Conservation (phyloP, 2,113 vertebrate species). For the Xiphophorus couchianus region DNA sequence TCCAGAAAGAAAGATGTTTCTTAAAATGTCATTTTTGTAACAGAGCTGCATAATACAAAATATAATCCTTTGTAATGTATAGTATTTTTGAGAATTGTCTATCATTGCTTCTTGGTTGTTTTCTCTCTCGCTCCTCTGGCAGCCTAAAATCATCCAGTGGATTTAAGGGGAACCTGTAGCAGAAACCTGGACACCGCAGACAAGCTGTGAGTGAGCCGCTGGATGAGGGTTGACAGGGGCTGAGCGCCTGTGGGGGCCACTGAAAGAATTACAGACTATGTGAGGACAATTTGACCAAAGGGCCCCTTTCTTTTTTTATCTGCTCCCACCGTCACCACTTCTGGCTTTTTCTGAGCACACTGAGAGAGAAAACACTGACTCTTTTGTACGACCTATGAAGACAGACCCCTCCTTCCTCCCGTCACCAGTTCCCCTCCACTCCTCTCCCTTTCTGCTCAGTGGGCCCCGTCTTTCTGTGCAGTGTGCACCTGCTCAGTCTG, state of each 20-base stretch:
- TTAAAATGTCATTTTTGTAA: neutral
- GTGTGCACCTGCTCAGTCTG: slow-evolving; percentile 70
- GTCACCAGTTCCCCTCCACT: neutral
- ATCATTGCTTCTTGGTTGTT: neutral
- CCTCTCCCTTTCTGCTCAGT: slow-evolving; percentile 47
- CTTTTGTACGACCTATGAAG: slow-evolving; percentile 75
- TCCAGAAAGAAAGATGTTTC: neutral
- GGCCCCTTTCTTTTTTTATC: slow-evolving; percentile 42
- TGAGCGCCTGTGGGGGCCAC: neutral
- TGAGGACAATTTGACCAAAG: slow-evolving; percentile 61
- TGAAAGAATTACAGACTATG: slow-evolving; percentile 23
- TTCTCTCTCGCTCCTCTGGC: neutral
- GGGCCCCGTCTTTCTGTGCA: slow-evolving; percentile 61
- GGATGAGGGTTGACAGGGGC: slow-evolving; percentile 47
- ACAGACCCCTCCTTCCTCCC: slow-evolving; percentile 40
- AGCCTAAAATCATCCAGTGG: neutral
- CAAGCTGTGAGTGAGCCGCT: slow-evolving; percentile 20
- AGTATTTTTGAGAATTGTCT: neutral
- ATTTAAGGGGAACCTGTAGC: slow-evolving; percentile 10
- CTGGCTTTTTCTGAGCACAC: slow-evolving; percentile 37
- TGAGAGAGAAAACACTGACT: slow-evolving; percentile 65
- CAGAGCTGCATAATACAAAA: neutral
- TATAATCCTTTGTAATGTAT: neutral
- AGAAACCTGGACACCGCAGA: slow-evolving; percentile 16
- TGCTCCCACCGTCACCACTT: slow-evolving; percentile 21